Base-by-base conservation (phyloP, 1,140 invertebrate genomes). In the Leptonema lineaticorne region DNA sequence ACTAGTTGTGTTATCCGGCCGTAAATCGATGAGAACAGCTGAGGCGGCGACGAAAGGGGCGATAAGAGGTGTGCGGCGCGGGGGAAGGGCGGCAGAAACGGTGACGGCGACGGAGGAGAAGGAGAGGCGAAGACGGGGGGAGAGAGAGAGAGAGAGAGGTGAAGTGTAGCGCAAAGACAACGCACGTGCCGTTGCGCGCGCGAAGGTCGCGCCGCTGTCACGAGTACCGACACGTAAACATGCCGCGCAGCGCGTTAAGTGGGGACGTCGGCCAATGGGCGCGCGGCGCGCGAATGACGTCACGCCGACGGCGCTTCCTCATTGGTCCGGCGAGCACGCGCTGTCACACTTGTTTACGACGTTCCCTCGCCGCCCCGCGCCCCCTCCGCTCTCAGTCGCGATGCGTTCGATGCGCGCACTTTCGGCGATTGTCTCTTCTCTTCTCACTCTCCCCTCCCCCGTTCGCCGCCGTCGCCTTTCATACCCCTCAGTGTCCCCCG, bases 321-420 rank as follows among this genome's bases (percentile, higher is more conserved):
- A 71, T 71, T 71, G 69, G 69, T 45, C 30, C 56, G 14, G 41
- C 28, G 48, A 28, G n/a, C 57, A 59, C 57, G 33, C 33, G 57
- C 4, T 20, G 20, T 11, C 48, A 27, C 48, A 27, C 48, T 22
- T 53, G 48, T 53, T 53, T 53, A 53, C 48, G 48, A 9, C 11
- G 18, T 2, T 4, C 4, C 11, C 48, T 27, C 4, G 20, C 48
- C 20, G 11, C 3, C 48, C 16, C 33, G 33, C 33, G 33, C 33
- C 33, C n/a, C 33, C 33, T n/a, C 7, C 33, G 33, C 33, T 37
- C 33, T 7, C 68, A 3, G 56, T 27, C 68, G 68, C 67, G 67
- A n/a, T 7, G 33, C 33, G 33, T 7, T n/a, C 33, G n/a, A n/a
- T n/a, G n/a, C n/a, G 46, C 30, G 6, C 46, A 16, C 20, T 6